A percentile compares a stretch with the other conserved stretches of the same genome.
Evolutionary conservation across 2,888 invertebrate species (phyloP).

Genomic region (Silvanus unidentatus): DNA sequence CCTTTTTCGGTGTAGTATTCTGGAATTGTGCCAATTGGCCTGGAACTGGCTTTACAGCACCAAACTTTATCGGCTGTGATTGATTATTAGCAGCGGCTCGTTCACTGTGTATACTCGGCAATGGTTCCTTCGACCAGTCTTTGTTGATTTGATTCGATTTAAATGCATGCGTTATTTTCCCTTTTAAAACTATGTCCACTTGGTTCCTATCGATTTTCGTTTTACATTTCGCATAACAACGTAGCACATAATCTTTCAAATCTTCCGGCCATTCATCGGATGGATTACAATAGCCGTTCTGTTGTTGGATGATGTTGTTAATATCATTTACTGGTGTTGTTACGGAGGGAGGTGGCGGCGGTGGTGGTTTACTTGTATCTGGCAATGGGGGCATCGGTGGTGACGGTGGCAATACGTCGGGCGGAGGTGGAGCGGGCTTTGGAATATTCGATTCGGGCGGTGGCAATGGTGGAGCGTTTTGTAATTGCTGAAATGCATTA

Average conservation of each 20-base stretch:
- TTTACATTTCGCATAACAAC: constrained; percentile 87
- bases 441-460: constrained; percentile 47
- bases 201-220: constrained; percentile 87
- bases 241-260: constrained; percentile 79
- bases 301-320: constrained; percentile 18
- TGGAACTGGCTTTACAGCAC: constrained; percentile 40
- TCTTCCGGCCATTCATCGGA: constrained; percentile 74
- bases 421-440: constrained; percentile 51
- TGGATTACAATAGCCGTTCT: constrained; percentile 45
- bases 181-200: constrained; percentile 90
- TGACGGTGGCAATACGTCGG: constrained; percentile 45
- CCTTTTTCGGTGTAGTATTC: constrained; percentile 43
- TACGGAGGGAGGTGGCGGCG: constrained; percentile 26
- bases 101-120: constrained; percentile 82
- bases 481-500: constrained; percentile 15
- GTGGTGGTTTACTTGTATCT: constrained; percentile 45
- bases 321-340: constrained; percentile 9
- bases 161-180: constrained; percentile 86
- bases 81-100: constrained; percentile 62
- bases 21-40: constrained; percentile 57
- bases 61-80: constrained; percentile 44
- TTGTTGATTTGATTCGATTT: constrained; percentile 83
- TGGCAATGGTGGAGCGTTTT: constrained; percentile 47
- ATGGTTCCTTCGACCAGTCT: constrained; percentile 91
- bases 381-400: constrained; percentile 44